Base-by-base conservation (phyloP, 1,140 invertebrate species). In the Zaprionus nigranus region DNA sequence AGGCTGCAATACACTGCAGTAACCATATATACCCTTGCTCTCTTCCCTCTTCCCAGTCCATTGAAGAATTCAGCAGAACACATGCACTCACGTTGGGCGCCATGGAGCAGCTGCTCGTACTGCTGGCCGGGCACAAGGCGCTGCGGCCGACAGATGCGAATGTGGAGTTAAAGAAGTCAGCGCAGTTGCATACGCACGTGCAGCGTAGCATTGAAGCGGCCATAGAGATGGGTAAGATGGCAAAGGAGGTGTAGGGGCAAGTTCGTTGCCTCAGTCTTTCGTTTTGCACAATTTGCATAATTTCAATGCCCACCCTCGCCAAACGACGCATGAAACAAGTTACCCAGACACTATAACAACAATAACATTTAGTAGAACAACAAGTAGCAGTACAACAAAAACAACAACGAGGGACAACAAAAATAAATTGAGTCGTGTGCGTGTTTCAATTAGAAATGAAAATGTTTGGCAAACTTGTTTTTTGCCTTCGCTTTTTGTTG, bases 11-110 rank as follows among this genome's bases (percentile, higher is more conserved):
- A 3, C 12, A 2, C 38, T 53, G 46, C 1, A 30, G 2, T n/a
- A 12, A 26, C 57, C 49, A 60, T 15, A n/a, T n/a, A n/a, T n/a
- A 7, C 6, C 15, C 13, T 28, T 0, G 0, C 22, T 2, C 53
- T 6, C 15, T 1, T 43, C 12, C 11, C n/a, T n/a, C 38, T 3
- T 40, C 11, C 1, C 71, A 96, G 95, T 93, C 94, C 93, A 94
- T 95, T 20, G 95, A 96, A 79, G 94, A 95, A 75, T 95, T 95
- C 76, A 93, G 93, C 59, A 94, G 93, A 53, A 93, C 94, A 64
- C 93, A 94, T 36, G 92, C 93, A 17, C 87, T 93, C 15, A 94
- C 94, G 1, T 77, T 95, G 26, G 92, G 88, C 15, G 94, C 94
- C 75, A 94, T 96, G 92, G 93, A 94, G 24, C 93, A 94, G 67